Evolutionary conservation across 2,797 vertebrate species (phyloP).

Genomic region (Aplochiton taeniatus): DNA sequence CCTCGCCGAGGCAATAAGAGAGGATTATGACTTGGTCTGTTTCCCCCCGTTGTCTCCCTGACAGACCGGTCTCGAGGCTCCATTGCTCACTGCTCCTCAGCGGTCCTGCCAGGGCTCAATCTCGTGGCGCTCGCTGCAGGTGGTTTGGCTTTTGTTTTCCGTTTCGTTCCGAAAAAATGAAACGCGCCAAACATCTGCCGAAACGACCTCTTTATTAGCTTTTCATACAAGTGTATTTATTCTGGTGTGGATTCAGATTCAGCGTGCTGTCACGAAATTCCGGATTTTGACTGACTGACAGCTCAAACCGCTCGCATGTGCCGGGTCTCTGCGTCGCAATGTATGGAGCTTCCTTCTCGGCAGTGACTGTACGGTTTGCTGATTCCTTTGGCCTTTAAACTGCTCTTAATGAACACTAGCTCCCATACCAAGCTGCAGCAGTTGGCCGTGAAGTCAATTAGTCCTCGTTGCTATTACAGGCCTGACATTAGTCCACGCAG

Average conservation of each 20-base stretch:
- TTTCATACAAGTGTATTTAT: no score
- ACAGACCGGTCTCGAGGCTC: neutral
- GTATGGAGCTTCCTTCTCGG: constrained; percentile 22
- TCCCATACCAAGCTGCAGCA: constrained; percentile 61
- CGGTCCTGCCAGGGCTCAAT: neutral
- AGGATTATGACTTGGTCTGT: constrained; percentile 39
- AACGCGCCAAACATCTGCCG: no score
- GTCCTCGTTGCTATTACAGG: constrained; percentile 71
- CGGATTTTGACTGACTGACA: neutral
- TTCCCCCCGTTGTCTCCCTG: constrained; percentile 42
- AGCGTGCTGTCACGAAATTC: no score
- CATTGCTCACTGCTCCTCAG: neutral
- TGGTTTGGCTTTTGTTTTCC: no score
- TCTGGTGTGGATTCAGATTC: neutral
- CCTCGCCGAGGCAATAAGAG: constrained; percentile 54
- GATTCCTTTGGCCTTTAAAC: constrained; percentile 42
- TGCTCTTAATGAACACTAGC: constrained; percentile 58
- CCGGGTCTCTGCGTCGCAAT: constrained; percentile 16
- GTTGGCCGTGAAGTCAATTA: constrained; percentile 73
- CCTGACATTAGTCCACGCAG: constrained; percentile 72
- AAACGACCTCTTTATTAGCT: no score
- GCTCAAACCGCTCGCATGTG: no score
- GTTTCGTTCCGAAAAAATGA: no score
- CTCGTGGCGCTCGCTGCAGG: no score
- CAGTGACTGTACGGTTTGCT: constrained; percentile 20